Base-by-base conservation (phyloP, 2,888 invertebrate genomes). In the Slavum lentiscoides region DNA sequence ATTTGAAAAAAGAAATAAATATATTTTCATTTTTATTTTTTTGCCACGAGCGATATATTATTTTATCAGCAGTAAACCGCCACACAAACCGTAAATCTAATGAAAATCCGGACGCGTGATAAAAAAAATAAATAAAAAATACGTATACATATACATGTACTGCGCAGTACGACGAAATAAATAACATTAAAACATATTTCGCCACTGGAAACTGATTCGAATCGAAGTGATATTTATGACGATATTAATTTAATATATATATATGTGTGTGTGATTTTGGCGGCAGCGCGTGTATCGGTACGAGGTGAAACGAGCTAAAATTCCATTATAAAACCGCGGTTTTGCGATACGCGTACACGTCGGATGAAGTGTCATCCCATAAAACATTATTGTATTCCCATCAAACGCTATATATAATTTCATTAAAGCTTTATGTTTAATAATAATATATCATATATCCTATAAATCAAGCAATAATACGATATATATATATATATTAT, bases 41-140 rank as follows among this genome's bases (percentile, higher is more conserved):
- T 49, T 11, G 49, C 49, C 11, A 49, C 49, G 13, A 49, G 23
- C 13, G 6, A 67, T 23, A 23, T 55, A 19, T 55, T 61, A 69
- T 74, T 53, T 62, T 62, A 74, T 59, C n/a, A 23, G 43, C 15
- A 30, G n/a, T 15, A 55, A 58, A 23, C 30, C 30, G 30, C 1
- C 59, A 59, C 59, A 43, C 30, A 49, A 75, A 68, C 66, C 76
- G 49, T 67, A 76, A 76, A 76, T 74, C 66, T 74, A 66, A 58
- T 67, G 39, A 67, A 58, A 67, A 76, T 30, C 76, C 59, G 30
- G 68, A 49, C 13, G 59, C 49, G 61, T 37, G 58, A 69, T 61
- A 61, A 69, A 76, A 76, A 23, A 69, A 30, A 30, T 30, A 30
- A 30, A 69, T 61, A 61, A 69, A 76, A 23, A 69, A 59, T 5